These are phyloP conservation scores for Bombus soroeensis DNA, from an alignment of 1,140 invertebrate species.

Conservation along the genomic window DNA sequence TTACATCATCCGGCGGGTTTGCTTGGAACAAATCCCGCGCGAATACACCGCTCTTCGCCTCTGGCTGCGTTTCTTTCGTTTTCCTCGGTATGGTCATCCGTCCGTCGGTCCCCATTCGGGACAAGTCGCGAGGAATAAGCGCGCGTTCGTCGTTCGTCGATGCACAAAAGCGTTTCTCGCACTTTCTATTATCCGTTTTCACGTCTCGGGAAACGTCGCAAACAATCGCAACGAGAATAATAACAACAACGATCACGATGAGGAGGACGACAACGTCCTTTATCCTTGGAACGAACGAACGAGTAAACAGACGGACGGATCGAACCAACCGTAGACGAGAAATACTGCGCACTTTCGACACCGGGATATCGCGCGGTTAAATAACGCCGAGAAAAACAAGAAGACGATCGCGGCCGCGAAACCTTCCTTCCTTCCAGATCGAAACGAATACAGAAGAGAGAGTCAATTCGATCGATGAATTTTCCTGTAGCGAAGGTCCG, in stretches of 20 bases:
- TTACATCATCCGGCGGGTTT: slow-evolving; percentile 81
- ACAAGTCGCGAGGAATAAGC: not conserved
- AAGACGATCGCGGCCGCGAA: slow-evolving; percentile 1
- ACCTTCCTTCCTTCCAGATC: not conserved
- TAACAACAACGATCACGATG: not conserved
- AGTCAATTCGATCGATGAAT: not conserved
- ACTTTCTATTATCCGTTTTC: not conserved
- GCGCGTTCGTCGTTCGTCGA: slow-evolving; percentile 11
- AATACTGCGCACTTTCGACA: slow-evolving; percentile 35
- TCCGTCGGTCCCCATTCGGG: slow-evolving; percentile 33
- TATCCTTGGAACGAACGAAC: slow-evolving; percentile 7
- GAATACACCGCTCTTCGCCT: slow-evolving; percentile 70
- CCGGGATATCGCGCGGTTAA: slow-evolving; percentile 18
- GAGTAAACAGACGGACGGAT: slow-evolving; percentile 44
- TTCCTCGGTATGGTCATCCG: slow-evolving; percentile 51
- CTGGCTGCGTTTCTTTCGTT: slow-evolving; percentile 51
- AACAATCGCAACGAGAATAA: not conserved
- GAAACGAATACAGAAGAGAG: not conserved
- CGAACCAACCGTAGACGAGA: slow-evolving; percentile 9
- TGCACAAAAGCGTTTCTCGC: slow-evolving; percentile 21
- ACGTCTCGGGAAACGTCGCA: not conserved
- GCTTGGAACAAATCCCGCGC: slow-evolving; percentile 76
- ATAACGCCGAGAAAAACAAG: not conserved
- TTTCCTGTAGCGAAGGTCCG: not conserved
- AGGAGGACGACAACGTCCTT: not conserved